Percentiles rank a stretch among this genome's conserved stretches.
Evolutionary conservation across 2,797 vertebrate species (phyloP).

Genomic region (Choloepus didactylus): DNA sequence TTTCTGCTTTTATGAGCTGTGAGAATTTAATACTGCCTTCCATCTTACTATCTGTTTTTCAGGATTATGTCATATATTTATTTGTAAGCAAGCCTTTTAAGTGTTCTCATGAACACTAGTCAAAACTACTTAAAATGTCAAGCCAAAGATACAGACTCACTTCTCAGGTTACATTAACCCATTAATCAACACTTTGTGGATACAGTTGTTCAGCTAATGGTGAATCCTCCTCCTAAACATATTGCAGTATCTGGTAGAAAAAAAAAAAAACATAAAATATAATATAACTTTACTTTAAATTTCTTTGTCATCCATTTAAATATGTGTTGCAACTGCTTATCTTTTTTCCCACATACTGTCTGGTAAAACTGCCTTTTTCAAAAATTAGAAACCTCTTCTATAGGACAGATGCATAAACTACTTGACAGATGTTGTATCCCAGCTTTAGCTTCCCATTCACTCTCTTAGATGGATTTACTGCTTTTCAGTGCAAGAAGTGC

Average conservation of each 20-base stretch:
- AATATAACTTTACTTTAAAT: neutral
- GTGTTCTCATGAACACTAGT: neutral
- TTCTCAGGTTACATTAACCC: neutral
- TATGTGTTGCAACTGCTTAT: neutral
- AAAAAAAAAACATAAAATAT: neutral
- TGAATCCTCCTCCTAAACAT: neutral
- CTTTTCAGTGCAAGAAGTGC: slow-evolving; percentile 57
- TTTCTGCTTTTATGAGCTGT: neutral
- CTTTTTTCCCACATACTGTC: neutral
- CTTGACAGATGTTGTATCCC: slow-evolving; percentile 61
- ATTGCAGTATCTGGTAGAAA: neutral
- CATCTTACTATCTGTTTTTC: neutral
- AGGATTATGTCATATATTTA: neutral
- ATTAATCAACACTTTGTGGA: neutral
- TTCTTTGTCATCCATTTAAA: neutral
- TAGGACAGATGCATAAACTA: slow-evolving; percentile 68
- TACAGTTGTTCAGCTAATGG: neutral
- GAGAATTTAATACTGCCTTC: neutral
- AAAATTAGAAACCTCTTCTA: slow-evolving; percentile 18
- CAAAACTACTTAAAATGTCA: neutral
- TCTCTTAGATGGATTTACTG: slow-evolving; percentile 59
- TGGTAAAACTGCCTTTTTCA: slow-evolving; percentile 7
- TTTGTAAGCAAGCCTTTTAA: neutral
- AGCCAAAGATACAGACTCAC: neutral
- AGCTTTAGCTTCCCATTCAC: slow-evolving; percentile 62